A percentile compares a stretch with the other conserved stretches of the same genome.
Evolutionary conservation across 1,140 invertebrate species (phyloP).

Genomic region (Platyura marginata): DNA sequence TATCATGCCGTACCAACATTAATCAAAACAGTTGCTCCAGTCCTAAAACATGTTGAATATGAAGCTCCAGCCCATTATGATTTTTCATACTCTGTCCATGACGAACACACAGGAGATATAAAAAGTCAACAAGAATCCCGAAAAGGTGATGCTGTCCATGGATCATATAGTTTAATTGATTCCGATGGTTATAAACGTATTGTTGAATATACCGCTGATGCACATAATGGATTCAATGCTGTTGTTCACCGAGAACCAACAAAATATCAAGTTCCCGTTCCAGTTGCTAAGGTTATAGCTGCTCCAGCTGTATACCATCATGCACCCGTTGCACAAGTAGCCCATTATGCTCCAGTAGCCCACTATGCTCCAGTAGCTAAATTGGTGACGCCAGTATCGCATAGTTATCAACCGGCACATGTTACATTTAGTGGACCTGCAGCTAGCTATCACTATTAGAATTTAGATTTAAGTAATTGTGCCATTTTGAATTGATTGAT

Average conservation of each 20-base stretch:
- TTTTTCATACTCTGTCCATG: conserved; percentile 28
- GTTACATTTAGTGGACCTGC: conserved; percentile 4
- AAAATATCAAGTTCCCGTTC: no score
- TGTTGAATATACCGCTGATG: conserved; percentile 25
- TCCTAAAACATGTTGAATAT: conserved; percentile 7
- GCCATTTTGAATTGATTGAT: no score
- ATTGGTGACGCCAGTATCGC: conserved; percentile 9
- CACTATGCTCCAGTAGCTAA: conserved; percentile 18
- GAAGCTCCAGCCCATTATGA: conserved; percentile 18
- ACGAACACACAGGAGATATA: conserved; percentile 28
- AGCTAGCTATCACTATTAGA: conserved; percentile 3
- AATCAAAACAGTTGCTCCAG: no score
- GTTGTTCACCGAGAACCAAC: conserved; percentile 17
- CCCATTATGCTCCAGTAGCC: no score
- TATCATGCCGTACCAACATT: no score
- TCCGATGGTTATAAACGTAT: conserved; percentile 22
- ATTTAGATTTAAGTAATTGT: no score
- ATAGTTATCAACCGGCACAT: conserved; percentile 6
- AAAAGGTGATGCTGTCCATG: conserved; percentile 30
- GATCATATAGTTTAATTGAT: no score
- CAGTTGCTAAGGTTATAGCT: no score
- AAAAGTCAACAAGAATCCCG: conserved; percentile 32
- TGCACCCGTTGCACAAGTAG: no score
- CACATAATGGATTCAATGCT: conserved; percentile 26
- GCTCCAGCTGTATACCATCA: no score